Evolutionary conservation across 1,140 invertebrate species (phyloP).

Genomic region (Drosophila triauraria): DNA sequence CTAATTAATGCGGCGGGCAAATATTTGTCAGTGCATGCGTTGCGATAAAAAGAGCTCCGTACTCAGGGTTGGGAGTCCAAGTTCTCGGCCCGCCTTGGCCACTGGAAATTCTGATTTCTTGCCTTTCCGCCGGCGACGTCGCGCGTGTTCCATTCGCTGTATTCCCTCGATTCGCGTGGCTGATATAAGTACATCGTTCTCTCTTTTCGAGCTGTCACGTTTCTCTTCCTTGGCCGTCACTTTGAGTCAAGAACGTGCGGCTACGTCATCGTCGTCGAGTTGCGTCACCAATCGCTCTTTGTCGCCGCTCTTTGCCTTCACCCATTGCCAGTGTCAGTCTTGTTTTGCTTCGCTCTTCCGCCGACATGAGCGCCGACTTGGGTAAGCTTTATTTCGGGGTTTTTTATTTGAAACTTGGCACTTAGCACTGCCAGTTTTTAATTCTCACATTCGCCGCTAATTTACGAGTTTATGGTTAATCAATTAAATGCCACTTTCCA

Average conservation of each 20-base stretch:
- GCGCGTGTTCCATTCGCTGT: constrained; percentile 15
- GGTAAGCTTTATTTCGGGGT: constrained; percentile 17
- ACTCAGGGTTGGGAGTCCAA: constrained; percentile 8
- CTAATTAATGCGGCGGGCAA: constrained; percentile 70
- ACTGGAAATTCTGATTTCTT: not conserved
- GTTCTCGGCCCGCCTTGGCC: constrained; percentile 5
- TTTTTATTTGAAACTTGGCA: not conserved
- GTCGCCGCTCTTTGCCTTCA: constrained; percentile 8
- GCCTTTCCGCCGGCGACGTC: constrained; percentile 15
- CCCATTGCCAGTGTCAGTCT: not conserved
- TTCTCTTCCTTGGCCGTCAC: constrained; percentile 41
- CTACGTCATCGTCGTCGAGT: constrained; percentile 30
- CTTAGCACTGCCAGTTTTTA: constrained; percentile 20
- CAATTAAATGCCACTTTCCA: constrained; percentile 36
- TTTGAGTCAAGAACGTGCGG: constrained; percentile 11
- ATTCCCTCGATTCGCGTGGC: constrained; percentile 12
- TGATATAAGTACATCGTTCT: not conserved
- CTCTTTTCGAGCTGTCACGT: constrained; percentile 3
- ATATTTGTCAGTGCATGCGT: constrained; percentile 47
- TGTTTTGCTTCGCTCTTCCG: constrained; percentile 30
- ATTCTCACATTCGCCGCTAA: constrained; percentile 23
- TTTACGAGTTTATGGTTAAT: constrained; percentile 51
- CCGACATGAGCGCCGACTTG: constrained; percentile 40
- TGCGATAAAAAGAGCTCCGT: constrained; percentile 46
- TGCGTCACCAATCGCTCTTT: constrained; percentile 31